Conservation (phyloP, 2,113 vertebrate genomes). For the Pelusios castaneus region DNA sequence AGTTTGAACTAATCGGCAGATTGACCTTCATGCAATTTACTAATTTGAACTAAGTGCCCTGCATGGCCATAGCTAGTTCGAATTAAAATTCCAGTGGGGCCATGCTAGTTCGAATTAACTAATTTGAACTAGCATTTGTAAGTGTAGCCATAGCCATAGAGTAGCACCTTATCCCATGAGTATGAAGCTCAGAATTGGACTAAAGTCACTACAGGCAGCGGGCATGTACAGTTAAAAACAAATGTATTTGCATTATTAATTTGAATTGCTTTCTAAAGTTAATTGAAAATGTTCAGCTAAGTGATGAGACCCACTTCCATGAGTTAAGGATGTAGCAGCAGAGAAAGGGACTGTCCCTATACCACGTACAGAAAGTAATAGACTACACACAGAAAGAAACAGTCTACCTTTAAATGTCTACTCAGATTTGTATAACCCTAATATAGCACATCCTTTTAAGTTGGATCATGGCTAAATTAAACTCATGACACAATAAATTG, state of each 20-base stretch:
- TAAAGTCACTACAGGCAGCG: background rate
- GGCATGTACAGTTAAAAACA: background rate
- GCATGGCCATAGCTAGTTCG: too few relatives aligned
- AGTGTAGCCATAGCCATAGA: too few relatives aligned
- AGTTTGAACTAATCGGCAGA: too few relatives aligned
- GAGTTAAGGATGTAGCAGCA: background rate
- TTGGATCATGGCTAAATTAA: constrained; percentile 25
- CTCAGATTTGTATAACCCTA: constrained; percentile 3
- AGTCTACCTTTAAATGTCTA: constrained; percentile 13
- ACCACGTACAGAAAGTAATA: background rate
- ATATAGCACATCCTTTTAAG: constrained; percentile 27
- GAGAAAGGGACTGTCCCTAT: background rate
- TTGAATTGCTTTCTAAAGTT: background rate
- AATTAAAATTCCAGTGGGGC: too few relatives aligned
- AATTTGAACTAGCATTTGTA: too few relatives aligned
- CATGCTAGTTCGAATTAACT: too few relatives aligned
- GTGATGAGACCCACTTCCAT: background rate
- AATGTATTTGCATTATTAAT: background rate
- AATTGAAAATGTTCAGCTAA: background rate
- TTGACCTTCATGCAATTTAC: too few relatives aligned
- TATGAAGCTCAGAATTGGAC: background rate
- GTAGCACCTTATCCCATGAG: too few relatives aligned
- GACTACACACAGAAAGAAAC: background rate
- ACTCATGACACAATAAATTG: background rate
- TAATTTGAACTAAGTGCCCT: too few relatives aligned